phyloP scores from a whole-genome alignment of 2,797 vertebrate species.

The Poecilia gillii region DNA sequence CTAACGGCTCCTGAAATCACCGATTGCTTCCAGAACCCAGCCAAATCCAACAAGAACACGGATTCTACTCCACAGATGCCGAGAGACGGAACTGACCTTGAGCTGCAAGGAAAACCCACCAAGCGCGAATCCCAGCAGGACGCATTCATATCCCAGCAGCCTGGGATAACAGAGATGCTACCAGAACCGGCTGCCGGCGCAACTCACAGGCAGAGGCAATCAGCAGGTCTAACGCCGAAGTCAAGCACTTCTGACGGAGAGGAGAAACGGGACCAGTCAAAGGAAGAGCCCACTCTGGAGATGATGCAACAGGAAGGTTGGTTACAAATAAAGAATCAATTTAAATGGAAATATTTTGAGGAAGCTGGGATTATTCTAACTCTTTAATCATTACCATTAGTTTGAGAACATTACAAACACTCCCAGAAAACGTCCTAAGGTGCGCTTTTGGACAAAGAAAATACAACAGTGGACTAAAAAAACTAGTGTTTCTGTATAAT shows the following conservation, averaged over 20 bases:
- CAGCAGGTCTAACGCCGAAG: background rate
- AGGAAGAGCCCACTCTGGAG: slow-evolving; percentile 83
- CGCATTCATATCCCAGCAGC: slow-evolving; percentile 31
- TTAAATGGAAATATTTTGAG: background rate
- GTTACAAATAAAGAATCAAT: slow-evolving; percentile 17
- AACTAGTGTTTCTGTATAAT: too few species aligned
- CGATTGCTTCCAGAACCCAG: slow-evolving; percentile 29
- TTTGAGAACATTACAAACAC: background rate
- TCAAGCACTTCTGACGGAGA: slow-evolving; percentile 61
- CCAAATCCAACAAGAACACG: slow-evolving; percentile 8
- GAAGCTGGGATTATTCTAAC: background rate
- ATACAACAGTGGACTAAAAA: too few species aligned
- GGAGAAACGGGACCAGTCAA: slow-evolving; percentile 84
- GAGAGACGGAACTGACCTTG: slow-evolving; percentile 35
- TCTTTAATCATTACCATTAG: background rate
- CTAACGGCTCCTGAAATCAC: slow-evolving; percentile 29
- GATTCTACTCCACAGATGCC: slow-evolving; percentile 26
- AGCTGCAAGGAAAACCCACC: slow-evolving; percentile 32
- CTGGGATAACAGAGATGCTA: slow-evolving; percentile 9
- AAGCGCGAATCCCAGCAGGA: slow-evolving; percentile 40
- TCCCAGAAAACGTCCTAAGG: background rate
- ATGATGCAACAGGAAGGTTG: slow-evolving; percentile 84
- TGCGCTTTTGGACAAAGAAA: too few species aligned
- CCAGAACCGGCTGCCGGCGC: slow-evolving; percentile 5
- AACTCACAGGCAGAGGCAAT: slow-evolving; percentile 22